Percentiles rank a stretch among this genome's conserved stretches.
Evolutionary conservation across 2,113 vertebrate species (phyloP).

Genomic region (Bubalus kerabau): DNA sequence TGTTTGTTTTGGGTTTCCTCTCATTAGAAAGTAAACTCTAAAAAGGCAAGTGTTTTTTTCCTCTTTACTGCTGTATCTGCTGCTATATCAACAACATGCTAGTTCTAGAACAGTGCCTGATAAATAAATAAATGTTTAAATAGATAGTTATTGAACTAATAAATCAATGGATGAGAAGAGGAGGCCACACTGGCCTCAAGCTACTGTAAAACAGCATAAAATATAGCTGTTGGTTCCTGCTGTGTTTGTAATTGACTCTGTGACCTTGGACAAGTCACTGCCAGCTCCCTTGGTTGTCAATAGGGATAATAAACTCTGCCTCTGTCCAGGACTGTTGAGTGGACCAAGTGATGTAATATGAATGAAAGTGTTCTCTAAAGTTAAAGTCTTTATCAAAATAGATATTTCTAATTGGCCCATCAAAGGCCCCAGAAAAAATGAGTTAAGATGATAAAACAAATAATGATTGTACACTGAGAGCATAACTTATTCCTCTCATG

Average conservation of each 20-base stretch:
- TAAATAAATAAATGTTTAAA: not conserved
- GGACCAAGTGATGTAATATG: not conserved
- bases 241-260: not conserved
- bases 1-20: not conserved
- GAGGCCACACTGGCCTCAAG: not conserved
- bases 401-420: not conserved
- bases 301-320: not conserved
- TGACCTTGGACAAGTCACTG: not conserved
- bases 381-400: slow-evolving; percentile 13
- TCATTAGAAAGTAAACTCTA: not conserved
- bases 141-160: not conserved
- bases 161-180: not conserved
- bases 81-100: not conserved
- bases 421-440: not conserved
- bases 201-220: not conserved
- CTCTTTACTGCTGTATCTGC: not conserved
- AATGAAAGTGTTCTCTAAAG: not conserved
- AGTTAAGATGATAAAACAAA: not conserved
- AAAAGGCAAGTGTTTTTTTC: not conserved
- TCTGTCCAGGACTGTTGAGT: not conserved
- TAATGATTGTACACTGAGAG: not conserved
- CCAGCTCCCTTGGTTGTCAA: not conserved
- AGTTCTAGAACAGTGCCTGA: not conserved
- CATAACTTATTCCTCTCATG: not conserved
- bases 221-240: not conserved